Conservation (phyloP, 2,888 invertebrate species). For the Helobdella robusta region DNA sequence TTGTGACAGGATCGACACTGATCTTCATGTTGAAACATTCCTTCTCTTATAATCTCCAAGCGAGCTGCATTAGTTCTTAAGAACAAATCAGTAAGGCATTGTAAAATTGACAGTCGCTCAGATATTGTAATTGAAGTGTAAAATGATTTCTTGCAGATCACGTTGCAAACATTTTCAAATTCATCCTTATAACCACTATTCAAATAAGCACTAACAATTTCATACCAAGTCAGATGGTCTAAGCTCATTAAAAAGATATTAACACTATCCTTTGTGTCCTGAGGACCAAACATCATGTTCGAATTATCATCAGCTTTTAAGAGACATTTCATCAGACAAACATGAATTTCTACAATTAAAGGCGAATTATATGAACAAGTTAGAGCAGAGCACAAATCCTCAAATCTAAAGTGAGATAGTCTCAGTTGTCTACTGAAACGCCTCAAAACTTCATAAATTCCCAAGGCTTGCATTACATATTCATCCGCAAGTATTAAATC, state of each 20-base stretch:
- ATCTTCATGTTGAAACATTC: conserved; percentile 24
- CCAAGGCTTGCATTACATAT: conserved; percentile 25
- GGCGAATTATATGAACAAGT: conserved; percentile 83
- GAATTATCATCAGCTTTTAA: conserved; percentile 47
- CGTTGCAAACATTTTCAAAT: neutral
- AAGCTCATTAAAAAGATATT: conserved; percentile 84
- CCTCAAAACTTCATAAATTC: conserved; percentile 80
- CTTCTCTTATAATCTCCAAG: conserved; percentile 22
- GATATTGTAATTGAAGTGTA: neutral
- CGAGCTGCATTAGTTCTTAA: conserved; percentile 17
- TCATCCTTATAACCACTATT: conserved; percentile 57
- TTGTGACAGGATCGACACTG: conserved; percentile 26
- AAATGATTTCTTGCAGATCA: neutral
- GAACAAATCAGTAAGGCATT: conserved; percentile 22
- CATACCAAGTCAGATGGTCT: conserved; percentile 93
- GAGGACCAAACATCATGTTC: conserved; percentile 78
- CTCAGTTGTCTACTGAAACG: conserved; percentile 77
- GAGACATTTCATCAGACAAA: conserved; percentile 76
- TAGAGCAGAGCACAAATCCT: conserved; percentile 90
- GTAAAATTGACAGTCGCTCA: conserved; percentile 21
- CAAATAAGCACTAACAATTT: conserved; percentile 75
- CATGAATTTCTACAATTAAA: conserved; percentile 82
- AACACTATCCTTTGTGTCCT: conserved; percentile 92
- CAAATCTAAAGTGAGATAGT: conserved; percentile 82
- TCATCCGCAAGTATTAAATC: conserved; percentile 6